Conservation (phyloP, 2,113 vertebrate species). For the Hippopotamus amphibius region DNA sequence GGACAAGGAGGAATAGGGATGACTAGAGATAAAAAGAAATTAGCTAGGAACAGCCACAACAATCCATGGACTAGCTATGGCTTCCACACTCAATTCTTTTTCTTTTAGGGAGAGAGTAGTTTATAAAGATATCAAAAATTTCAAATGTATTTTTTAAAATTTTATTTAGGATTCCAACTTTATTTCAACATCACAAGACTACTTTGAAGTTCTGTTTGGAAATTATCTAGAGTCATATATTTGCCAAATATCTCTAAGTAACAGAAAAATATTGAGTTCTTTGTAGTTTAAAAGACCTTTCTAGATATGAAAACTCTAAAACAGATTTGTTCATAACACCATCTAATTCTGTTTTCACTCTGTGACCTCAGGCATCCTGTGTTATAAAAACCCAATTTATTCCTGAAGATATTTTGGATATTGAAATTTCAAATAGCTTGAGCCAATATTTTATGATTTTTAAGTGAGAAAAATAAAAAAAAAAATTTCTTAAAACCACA, state of each 20-base stretch:
- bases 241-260: slow-evolving; percentile 56
- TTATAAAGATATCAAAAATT: slow-evolving; percentile 17
- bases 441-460: slow-evolving; percentile 26
- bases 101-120: neutral
- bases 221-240: slow-evolving; percentile 23
- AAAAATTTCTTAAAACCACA: neutral
- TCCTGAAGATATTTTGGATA: slow-evolving; percentile 45
- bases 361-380: neutral
- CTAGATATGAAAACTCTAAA: slow-evolving; percentile 2
- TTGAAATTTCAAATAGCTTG: slow-evolving; percentile 11
- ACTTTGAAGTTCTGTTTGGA: slow-evolving; percentile 44
- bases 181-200: neutral
- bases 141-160: neutral
- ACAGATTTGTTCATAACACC: neutral
- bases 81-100: neutral
- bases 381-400: neutral
- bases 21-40: neutral
- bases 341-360: neutral
- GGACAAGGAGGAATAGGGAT: neutral
- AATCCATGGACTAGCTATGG: neutral
- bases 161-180: slow-evolving; percentile 22
- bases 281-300: slow-evolving; percentile 29
- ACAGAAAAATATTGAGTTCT: slow-evolving; percentile 47
- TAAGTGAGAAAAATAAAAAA: slow-evolving; percentile 39
- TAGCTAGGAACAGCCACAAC: neutral